Evolutionary conservation across 2,888 invertebrate genomes (phyloP), one percentile per base, ranked within the genome.

Genomic region (Apodemia zela): DNA sequence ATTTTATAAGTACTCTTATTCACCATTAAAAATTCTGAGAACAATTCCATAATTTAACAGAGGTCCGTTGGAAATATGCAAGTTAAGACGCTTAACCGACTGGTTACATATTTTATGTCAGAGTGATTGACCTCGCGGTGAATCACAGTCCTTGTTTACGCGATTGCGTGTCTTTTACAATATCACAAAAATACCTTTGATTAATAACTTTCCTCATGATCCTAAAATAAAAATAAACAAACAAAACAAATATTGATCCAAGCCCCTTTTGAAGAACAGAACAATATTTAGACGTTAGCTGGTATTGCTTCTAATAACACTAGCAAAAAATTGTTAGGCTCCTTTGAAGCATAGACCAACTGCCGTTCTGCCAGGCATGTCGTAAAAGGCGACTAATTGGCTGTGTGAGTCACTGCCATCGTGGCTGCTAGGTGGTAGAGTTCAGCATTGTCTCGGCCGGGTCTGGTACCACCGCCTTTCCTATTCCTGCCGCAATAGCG

Each of bases 41-140:
- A 75, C 66, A 75, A 65, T 76, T 72, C 73, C 74, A 80, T 76
- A 77, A 73, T 78, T 82, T 81, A 54, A 54, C 25, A 51, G 51
- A 29, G 13, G 25, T 21, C 54, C 54, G 54, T 54, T 15, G 45
- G n/a, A 54, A 54, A 54, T 54, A 54, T 54, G 54, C 54, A 54
- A 54, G 54, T 54, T 54, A 25, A 54, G 54, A 25, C 54, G 15
- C 54, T 54, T 25, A 25, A 54, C 25, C 54, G 84, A 85, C 87
- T 74, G 84, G 87, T 87, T 85, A 76, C 71, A 66, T 71, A 72
- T 76, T 72, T 69, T 71, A 73, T 69, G 68, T 62, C 54, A 63
- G 62, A 65, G 84, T 79, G 74, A 84, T 66, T 85, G 87, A 87
- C 85, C 89, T 69, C 75, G 66, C 25, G 60, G 71, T 87, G 87